phyloP scores from a whole-genome alignment of 2,113 vertebrate species.

The Picathartes gymnocephalus region DNA sequence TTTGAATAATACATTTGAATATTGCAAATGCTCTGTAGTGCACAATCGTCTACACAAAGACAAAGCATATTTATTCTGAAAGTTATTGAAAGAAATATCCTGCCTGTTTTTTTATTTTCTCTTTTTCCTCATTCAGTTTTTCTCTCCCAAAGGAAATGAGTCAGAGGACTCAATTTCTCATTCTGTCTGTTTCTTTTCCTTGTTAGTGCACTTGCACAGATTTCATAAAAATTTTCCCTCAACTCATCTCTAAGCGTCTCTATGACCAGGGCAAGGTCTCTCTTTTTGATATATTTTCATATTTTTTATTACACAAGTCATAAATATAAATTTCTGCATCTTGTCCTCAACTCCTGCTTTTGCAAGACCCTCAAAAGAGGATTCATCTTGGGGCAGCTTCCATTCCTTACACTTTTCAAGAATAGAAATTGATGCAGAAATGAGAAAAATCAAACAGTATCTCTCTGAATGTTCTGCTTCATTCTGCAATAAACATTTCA shows the following conservation, averaged over 20 bases:
- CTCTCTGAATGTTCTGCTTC: neutral
- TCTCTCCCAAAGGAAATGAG: slow-evolving; percentile 26
- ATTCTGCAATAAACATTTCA: neutral
- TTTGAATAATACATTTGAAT: neutral
- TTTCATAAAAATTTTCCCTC: neutral
- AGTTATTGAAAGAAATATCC: neutral
- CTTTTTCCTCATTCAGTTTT: slow-evolving; percentile 14
- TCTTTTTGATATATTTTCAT: neutral
- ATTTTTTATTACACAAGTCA: neutral
- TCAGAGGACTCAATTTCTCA: slow-evolving; percentile 15
- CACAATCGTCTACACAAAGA: neutral
- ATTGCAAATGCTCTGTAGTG: neutral
- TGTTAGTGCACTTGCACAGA: neutral
- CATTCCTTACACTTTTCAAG: neutral
- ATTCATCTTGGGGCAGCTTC: neutral
- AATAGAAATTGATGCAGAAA: neutral
- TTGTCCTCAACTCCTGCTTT: neutral
- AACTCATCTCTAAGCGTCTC: neutral
- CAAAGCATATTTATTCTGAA: neutral
- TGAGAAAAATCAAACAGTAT: neutral
- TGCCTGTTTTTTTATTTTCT: neutral
- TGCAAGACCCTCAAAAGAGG: neutral
- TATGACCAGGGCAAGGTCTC: neutral
- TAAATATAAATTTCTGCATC: neutral
- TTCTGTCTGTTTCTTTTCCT: slow-evolving; percentile 6